Conservation (phyloP, 2,888 invertebrate species). For the Melikaiella ostensackeni region DNA sequence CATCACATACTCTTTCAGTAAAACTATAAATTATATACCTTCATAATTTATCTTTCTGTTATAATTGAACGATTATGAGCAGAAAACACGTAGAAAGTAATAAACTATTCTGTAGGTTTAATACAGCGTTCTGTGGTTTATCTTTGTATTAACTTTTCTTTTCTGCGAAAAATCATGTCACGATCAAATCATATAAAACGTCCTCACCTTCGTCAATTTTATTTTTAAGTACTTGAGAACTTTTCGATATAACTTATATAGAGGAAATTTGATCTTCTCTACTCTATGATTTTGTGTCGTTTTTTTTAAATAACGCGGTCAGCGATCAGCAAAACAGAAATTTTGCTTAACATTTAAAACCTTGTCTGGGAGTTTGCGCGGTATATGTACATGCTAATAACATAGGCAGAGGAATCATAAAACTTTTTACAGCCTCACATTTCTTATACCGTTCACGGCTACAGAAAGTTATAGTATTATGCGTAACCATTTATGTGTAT, state of each 20-base stretch:
- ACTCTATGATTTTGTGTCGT: background rate
- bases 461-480: constrained; percentile 42
- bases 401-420: constrained; percentile 54
- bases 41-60: background rate
- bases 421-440: constrained; percentile 51
- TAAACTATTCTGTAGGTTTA: background rate
- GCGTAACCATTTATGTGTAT: constrained; percentile 40
- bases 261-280: background rate
- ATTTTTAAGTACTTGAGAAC: background rate
- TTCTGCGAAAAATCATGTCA: background rate
- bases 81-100: constrained; percentile 27
- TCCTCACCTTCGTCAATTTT: background rate
- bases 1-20: constrained; percentile 6
- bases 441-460: constrained; percentile 43
- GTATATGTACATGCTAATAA: constrained; percentile 43
- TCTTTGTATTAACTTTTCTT: constrained; percentile 5
- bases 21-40: constrained; percentile 3
- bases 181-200: constrained; percentile 13
- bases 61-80: constrained; percentile 33
- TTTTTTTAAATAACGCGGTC: constrained; percentile 26
- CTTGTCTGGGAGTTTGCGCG: background rate
- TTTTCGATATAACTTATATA: background rate
- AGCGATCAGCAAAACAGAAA: constrained; percentile 29
- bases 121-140: background rate
- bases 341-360: constrained; percentile 39